Base-by-base conservation (phyloP, 2,888 invertebrate genomes). In the Salpingus planirostris region DNA sequence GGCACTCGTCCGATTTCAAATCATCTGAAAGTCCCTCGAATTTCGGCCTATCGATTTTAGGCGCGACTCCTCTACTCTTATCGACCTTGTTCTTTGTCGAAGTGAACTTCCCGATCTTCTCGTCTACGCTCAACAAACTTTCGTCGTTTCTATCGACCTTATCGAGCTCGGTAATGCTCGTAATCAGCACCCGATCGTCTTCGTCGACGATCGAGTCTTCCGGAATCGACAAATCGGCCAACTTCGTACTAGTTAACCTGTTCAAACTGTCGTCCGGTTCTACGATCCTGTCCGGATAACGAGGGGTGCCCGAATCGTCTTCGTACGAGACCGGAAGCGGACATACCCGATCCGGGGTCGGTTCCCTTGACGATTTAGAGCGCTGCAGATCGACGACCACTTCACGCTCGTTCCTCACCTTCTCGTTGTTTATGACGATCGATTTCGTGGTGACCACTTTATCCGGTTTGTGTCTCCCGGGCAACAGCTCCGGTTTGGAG, bases 321-420 rank as follows among this genome's bases (percentile, higher is more conserved):
- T 67, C 64, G 4, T 73, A 69, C 21, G 71, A 70, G 3, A 78
- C 69, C 1, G 80, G 80, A 6, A 74, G 73, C 1, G 80, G 80
- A 47, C 78, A 76, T 32, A 80, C 73, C 38, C 76, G 71, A 52
- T 82, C 80, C 0, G 83, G 83, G 3, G 82, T 80, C 28, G 79
- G 78, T 59, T 84, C 84, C 11, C 83, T 65, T 0, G 83, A 82
- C 27, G 83, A 83, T 60, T 78, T 80, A 0, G 82, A 80, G 54
- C 76, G 74, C 54, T 78, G 76, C 26, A 80, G 71, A 54, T 80
- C 78, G 34, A 80, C 74, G 15, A 79, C 69, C n/a, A 79, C 62
- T 46, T 76, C 76, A 49, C 71, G 66, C n/a, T n/a, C n/a, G n/a
- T n/a, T n/a, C 36, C 74, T 73, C 42, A 71, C 64, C 11, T 63